Evolutionary conservation across 1,140 invertebrate genomes (phyloP), one percentile per base, ranked within the genome.

Genomic region (Papilio polyxenes): DNA sequence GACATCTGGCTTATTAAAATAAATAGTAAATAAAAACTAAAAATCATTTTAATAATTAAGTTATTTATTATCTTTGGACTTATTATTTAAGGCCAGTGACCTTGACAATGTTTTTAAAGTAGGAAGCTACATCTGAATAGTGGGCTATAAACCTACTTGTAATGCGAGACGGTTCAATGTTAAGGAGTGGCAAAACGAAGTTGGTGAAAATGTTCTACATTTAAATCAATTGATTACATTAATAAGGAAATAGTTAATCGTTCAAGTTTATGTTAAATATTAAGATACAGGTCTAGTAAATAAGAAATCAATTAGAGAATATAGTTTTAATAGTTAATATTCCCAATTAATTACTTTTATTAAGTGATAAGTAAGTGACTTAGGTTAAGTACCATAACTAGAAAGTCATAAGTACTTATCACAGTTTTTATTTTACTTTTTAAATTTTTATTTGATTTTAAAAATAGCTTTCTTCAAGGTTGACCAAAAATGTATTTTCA

Each of bases 141-240:
- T 77, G 49, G 6, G 75, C 75, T 49, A 77, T 77, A 77, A 77
- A 77, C 75, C 75, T 49, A 77, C 75, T 77, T 77, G 49, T 76
- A 53, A 51, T 77, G 48, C 49, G 75, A 53, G 20, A 53, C 75
- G 10, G 20, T 77, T 51, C 48, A 77, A 53, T 51, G 11, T 77
- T 31, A 9, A 53, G 75, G 75, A 49, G 75, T 48, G 75, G 75
- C 75, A 56, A 75, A 75, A 48, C 74, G 48, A 49, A 75, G 53
- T 77, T 31, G 44, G 75, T 77, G 48, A 77, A 77, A 77, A 51
- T 77, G 75, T 77, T 51, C 75, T 15, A 77, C 75, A 77, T 77
- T 77, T 77, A 77, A 51, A 53, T 77, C 49, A 77, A 49, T 49
- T 49, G 75, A 72, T 72, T 59, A 59, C 56, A 59, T 59, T 59